phyloP scores from a whole-genome alignment of 2,113 vertebrate species.

The Corvus moneduloides region DNA sequence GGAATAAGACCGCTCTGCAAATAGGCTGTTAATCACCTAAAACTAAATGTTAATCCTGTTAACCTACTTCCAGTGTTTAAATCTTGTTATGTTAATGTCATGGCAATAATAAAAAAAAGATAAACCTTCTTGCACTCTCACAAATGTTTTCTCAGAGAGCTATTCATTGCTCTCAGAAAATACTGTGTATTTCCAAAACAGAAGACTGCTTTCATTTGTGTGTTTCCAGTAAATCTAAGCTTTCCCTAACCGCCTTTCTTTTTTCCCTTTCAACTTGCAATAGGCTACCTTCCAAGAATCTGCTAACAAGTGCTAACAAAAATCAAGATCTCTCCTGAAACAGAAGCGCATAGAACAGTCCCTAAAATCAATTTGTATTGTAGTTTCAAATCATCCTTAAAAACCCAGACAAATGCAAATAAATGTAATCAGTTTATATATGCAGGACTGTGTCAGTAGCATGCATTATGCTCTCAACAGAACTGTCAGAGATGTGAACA shows the following conservation, averaged over 20 bases:
- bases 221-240: background rate
- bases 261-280: background rate
- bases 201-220: conserved; percentile 12
- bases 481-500: background rate
- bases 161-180: background rate
- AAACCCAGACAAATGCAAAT: background rate
- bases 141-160: background rate
- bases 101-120: background rate
- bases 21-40: conserved; percentile 33
- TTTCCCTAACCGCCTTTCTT: background rate
- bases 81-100: conserved; percentile 48
- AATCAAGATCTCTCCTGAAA: background rate
- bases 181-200: background rate
- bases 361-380: background rate
- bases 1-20: conserved; percentile 4
- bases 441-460: background rate
- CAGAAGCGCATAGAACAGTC: background rate
- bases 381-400: background rate
- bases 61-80: background rate
- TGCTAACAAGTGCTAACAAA: conserved; percentile 10
- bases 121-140: background rate
- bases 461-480: background rate
- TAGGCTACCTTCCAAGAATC: conserved; percentile 5
- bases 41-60: conserved; percentile 49
- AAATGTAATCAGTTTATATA: background rate